phyloP scores from a whole-genome alignment of 2,888 invertebrate species.

The Isoperla grammatica region DNA sequence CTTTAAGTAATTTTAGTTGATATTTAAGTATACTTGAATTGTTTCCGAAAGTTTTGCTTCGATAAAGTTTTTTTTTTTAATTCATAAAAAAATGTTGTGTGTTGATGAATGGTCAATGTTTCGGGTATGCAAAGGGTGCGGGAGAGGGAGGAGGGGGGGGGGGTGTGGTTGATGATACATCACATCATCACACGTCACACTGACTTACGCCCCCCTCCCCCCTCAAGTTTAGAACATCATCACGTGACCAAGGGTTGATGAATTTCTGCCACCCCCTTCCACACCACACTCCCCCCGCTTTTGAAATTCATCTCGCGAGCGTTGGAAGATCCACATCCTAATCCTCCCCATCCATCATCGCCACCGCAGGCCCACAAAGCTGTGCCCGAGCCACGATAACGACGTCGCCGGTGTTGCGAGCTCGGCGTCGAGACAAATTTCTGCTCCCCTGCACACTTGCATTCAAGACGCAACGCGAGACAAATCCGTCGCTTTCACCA shows the following conservation, averaged over 20 bases:
- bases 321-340: conserved; percentile 20
- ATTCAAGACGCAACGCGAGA: too few species aligned
- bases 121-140: too few species aligned
- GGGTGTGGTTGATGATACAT: conserved; percentile 25
- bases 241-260: conserved; percentile 3
- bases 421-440: background rate
- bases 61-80: too few species aligned
- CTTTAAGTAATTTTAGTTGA: too few species aligned
- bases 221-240: too few species aligned
- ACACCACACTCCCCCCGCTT: conserved; percentile 1
- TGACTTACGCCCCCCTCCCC: conserved; percentile 22
- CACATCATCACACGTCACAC: conserved; percentile 27
- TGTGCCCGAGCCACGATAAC: background rate
- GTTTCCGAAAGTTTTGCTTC: too few species aligned
- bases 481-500: too few species aligned
- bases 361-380: background rate
- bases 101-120: too few species aligned
- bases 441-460: too few species aligned
- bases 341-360: conserved; percentile 19
- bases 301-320: conserved; percentile 4
- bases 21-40: too few species aligned
- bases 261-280: conserved; percentile 13
- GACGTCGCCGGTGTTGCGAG: background rate
- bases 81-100: too few species aligned
- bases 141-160: conserved; percentile 14